Conservation (phyloP, 2,797 vertebrate species). For the Cuculus canorus region DNA sequence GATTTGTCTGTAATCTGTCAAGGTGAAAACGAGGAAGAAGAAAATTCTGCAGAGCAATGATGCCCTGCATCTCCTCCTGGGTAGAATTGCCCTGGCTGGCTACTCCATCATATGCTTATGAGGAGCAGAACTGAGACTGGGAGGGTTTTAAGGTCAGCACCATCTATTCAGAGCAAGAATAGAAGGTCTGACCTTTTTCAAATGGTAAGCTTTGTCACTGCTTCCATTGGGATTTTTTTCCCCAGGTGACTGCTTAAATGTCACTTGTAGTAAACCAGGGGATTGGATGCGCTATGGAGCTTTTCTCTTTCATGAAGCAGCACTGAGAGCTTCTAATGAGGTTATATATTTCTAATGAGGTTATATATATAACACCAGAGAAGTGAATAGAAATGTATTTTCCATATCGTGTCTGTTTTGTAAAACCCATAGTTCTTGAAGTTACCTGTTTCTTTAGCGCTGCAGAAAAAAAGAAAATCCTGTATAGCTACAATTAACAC, state of each 20-base stretch:
- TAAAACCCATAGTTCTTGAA: background rate
- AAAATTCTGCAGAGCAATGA: background rate
- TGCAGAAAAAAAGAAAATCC: background rate
- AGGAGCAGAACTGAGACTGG: background rate
- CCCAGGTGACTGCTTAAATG: conserved; percentile 67
- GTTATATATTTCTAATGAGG: conserved; percentile 4
- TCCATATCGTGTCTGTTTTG: background rate
- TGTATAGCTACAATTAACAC: conserved; percentile 48
- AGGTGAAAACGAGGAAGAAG: background rate
- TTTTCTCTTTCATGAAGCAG: background rate
- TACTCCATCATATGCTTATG: background rate
- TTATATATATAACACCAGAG: background rate
- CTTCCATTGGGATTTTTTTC: conserved; percentile 65
- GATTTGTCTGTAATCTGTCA: background rate
- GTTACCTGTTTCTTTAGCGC: background rate
- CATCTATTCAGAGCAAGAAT: conserved; percentile 52
- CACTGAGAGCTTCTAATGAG: conserved; percentile 25
- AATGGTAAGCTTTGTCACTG: conserved; percentile 59
- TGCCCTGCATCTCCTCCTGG: background rate
- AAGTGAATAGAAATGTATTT: background rate
- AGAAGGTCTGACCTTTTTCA: conserved; percentile 72
- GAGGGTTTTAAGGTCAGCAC: conserved; percentile 63
- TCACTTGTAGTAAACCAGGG: conserved; percentile 43
- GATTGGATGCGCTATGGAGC: background rate
- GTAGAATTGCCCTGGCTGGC: background rate